Conservation (phyloP, 2,113 vertebrate genomes). For the Pampusana beccarii region DNA sequence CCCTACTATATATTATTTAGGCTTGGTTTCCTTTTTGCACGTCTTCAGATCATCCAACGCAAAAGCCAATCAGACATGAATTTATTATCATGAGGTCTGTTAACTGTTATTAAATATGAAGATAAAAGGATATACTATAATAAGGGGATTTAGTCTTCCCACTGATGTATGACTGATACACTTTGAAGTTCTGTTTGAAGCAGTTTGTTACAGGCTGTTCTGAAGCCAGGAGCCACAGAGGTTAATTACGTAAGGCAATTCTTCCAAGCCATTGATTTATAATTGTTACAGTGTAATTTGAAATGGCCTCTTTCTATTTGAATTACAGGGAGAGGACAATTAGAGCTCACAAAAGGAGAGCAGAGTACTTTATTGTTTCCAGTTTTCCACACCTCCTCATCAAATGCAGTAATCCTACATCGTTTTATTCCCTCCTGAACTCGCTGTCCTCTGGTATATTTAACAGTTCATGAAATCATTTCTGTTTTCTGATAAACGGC, state of each 20-base stretch:
- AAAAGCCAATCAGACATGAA: neutral
- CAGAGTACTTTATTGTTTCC: neutral
- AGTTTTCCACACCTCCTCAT: neutral
- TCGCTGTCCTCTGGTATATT: neutral
- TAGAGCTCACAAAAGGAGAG: neutral
- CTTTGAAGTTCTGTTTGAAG: neutral
- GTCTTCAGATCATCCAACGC: neutral
- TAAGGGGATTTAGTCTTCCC: neutral
- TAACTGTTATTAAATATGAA: neutral
- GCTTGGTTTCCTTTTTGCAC: neutral
- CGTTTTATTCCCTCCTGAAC: neutral
- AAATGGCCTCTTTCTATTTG: neutral
- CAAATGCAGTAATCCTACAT: neutral
- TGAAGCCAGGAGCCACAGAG: neutral
- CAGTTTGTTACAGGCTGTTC: neutral
- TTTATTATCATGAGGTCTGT: neutral
- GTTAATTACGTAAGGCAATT: slow-evolving; percentile 10
- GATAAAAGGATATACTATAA: neutral
- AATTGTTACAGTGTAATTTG: neutral
- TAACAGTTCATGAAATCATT: neutral
- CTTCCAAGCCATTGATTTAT: neutral
- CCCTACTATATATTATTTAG: neutral
- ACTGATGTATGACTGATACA: neutral
- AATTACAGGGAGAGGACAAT: neutral
- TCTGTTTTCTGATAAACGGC: neutral